Conservation (phyloP, 2,888 invertebrate genomes). For the Mellilla xanthometata region DNA sequence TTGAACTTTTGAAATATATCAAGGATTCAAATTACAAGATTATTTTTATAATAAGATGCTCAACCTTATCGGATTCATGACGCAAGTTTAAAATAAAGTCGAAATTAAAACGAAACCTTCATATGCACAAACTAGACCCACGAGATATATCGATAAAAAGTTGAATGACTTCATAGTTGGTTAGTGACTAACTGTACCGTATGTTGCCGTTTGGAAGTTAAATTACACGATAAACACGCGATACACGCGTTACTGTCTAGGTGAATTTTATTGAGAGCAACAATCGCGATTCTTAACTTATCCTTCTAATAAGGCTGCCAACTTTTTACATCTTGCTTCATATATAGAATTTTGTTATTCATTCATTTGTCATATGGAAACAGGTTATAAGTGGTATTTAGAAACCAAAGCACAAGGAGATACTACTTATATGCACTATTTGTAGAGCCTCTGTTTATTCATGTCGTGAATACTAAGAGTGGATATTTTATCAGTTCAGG, state of each 20-base stretch:
- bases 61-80: constrained; percentile 20
- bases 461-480: no score
- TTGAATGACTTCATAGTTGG: constrained; percentile 55
- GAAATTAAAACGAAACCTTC: constrained; percentile 9
- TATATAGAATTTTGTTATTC: no score
- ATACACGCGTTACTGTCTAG: constrained; percentile 38
- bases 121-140: constrained; percentile 26
- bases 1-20: constrained; percentile 37
- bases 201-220: constrained; percentile 38
- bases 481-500: no score
- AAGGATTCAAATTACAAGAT: no score
- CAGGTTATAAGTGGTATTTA: no score
- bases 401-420: no score
- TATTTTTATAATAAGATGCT: no score
- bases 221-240: constrained; percentile 39
- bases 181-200: constrained; percentile 43
- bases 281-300: not conserved
- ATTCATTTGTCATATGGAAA: no score
- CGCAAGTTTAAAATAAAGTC: constrained; percentile 16
- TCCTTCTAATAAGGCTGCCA: no score
- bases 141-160: constrained; percentile 54
- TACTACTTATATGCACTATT: no score
- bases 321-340: no score
- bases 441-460: no score
- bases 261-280: not conserved